Base-by-base conservation (phyloP, 2,888 invertebrate species). In the Leptinotarsa juncta region DNA sequence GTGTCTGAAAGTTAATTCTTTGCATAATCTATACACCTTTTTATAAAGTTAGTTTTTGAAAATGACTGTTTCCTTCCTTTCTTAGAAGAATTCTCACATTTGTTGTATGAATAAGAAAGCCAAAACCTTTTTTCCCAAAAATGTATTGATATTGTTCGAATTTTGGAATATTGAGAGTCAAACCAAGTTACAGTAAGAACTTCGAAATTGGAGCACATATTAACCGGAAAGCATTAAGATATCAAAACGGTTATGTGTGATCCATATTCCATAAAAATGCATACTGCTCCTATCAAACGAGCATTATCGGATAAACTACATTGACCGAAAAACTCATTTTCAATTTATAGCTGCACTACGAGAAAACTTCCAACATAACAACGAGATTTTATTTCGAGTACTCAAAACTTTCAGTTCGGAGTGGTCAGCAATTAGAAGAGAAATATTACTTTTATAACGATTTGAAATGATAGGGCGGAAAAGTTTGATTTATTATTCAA, bases 341-440 rank as follows among this genome's bases (percentile, higher is more conserved):
- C 48, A 65, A 75, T 75, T 75, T 75, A 75, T 70, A n/a, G 67
- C 18, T 66, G 65, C 72, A 67, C 70, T 70, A 51, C 60, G 67
- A 67, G 49, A 65, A 55, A 75, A 72, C 72, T 75, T 72, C 72
- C 72, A 70, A 73, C 74, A 76, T 74, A 79, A 68, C 75, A 67
- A 67, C 73, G 71, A 73, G 74, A 76, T 77, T 75, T 73, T 71
- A 77, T 75, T 75, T 73, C 71, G 67, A 65, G 73, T 66, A 65
- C 66, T 75, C 7, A 77, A 78, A 76, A 78, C 74, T 74, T 73
- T 74, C 71, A 75, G 74, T 71, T 57, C 71, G 68, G 73, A 67
- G 68, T 55, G 69, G 76, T 53, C 67, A 68, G 73, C 78, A 76
- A 78, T 78, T 78, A 78, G 71, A 65, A 48, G 70, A 75, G 75